Evolutionary conservation across 2,113 vertebrate species (phyloP).

Genomic region (Xiphorhynchus elegans): DNA sequence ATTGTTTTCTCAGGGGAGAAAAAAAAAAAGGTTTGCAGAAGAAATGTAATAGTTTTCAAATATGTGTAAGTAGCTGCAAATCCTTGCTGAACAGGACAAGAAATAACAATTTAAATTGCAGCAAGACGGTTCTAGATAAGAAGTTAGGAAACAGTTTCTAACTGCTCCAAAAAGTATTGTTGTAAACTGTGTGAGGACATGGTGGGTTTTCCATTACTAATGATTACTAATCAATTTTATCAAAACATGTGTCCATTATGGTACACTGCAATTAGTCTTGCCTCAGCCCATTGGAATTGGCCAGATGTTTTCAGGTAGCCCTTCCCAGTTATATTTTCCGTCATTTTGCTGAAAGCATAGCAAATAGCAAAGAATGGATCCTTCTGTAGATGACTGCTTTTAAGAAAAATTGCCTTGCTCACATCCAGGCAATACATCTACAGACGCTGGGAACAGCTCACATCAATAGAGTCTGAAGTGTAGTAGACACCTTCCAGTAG

Average conservation of each 20-base stretch:
- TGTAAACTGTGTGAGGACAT: not conserved
- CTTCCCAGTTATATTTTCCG: not conserved
- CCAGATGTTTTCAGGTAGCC: not conserved
- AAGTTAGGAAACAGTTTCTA: not conserved
- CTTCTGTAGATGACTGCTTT: not conserved
- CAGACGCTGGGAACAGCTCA: not conserved
- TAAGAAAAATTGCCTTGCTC: not conserved
- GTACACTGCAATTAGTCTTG: not conserved
- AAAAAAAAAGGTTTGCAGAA: not conserved
- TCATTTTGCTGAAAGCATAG: not conserved
- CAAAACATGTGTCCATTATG: not conserved
- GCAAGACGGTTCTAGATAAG: not conserved
- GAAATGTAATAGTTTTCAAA: not conserved
- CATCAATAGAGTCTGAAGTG: not conserved
- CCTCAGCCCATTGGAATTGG: not conserved
- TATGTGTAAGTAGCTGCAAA: not conserved
- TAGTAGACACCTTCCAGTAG: not conserved
- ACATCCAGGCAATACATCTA: not conserved
- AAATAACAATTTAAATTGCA: not conserved
- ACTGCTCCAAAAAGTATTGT: not conserved
- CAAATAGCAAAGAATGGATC: not conserved
- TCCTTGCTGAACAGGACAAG: not conserved
- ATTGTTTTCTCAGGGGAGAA: not conserved
- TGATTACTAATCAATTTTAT: not conserved
- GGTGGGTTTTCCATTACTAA: not conserved